Evolutionary conservation across 2,797 vertebrate species (phyloP).

Genomic region (Sebastes minor): DNA sequence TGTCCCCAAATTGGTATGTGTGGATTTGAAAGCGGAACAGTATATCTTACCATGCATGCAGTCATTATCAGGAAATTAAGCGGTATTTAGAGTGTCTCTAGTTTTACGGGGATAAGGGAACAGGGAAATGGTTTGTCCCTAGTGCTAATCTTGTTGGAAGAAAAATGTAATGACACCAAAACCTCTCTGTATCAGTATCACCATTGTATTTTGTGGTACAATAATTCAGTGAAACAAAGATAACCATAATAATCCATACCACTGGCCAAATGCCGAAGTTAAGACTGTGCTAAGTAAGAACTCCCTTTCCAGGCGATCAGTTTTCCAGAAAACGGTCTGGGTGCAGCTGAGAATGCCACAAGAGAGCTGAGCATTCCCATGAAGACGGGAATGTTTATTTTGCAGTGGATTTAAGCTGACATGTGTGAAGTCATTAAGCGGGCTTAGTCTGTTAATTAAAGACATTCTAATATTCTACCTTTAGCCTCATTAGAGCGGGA

Average conservation of each 20-base stretch:
- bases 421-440: constrained; percentile 71
- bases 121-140: neutral
- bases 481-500: constrained; percentile 60
- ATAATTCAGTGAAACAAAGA: constrained; percentile 42
- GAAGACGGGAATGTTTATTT: constrained; percentile 68
- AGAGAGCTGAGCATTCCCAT: constrained; percentile 40
- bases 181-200: constrained; percentile 10
- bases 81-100: neutral
- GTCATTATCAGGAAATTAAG: constrained; percentile 23
- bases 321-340: constrained; percentile 64
- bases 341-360: constrained; percentile 78
- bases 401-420: constrained; percentile 62
- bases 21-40: constrained; percentile 6
- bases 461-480: constrained; percentile 66
- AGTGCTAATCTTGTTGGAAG: constrained; percentile 8
- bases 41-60: neutral
- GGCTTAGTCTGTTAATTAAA: constrained; percentile 64
- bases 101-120: constrained; percentile 22
- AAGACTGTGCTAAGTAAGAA: constrained; percentile 54
- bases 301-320: constrained; percentile 48
- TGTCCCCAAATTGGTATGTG: constrained; percentile 11
- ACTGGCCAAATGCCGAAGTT: constrained; percentile 34
- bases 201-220: constrained; percentile 12
- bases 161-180: constrained; percentile 10
- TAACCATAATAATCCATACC: constrained; percentile 29